Percentiles rank a stretch among this genome's conserved stretches.
Evolutionary conservation across 2,797 vertebrate genomes (phyloP).

Genomic region (Pangasius djambal): DNA sequence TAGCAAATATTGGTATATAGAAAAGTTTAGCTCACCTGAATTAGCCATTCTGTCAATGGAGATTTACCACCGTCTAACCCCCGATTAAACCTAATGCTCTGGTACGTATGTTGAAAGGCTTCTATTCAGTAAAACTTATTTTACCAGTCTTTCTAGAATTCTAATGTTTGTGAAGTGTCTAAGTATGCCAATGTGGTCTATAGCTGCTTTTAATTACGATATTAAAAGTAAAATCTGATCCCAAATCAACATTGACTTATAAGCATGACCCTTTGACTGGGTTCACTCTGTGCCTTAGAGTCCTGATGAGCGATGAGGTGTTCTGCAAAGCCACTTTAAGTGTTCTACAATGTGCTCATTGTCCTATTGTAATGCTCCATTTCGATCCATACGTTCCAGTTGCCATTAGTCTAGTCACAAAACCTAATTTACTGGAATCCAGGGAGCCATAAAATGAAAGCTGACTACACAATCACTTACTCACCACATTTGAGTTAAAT

Average conservation of each 20-base stretch:
- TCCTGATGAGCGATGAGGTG: conserved; percentile 23
- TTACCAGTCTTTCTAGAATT: neutral
- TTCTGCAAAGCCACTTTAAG: conserved; percentile 22
- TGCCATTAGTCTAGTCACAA: conserved; percentile 41
- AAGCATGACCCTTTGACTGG: conserved; percentile 10
- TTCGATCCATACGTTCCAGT: conserved; percentile 45
- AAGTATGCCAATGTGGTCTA: neutral
- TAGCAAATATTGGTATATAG: neutral
- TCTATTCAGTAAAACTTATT: neutral
- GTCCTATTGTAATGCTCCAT: conserved; percentile 39
- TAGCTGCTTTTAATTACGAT: conserved; percentile 4
- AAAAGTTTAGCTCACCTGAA: neutral
- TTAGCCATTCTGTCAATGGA: neutral
- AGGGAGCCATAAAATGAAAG: conserved; percentile 48
- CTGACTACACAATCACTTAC: conserved; percentile 40
- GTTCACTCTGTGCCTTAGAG: neutral
- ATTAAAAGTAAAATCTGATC: conserved; percentile 28
- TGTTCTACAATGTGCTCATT: conserved; percentile 47
- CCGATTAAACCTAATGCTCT: neutral
- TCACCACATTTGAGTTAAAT: conserved; percentile 29
- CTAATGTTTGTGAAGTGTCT: neutral
- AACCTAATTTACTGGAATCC: conserved; percentile 33
- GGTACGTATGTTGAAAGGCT: conserved; percentile 2
- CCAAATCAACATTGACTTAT: neutral
- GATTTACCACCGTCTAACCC: neutral